Evolutionary conservation across 2,113 vertebrate genomes (phyloP).

Genomic region (Syrmaticus mikado): DNA sequence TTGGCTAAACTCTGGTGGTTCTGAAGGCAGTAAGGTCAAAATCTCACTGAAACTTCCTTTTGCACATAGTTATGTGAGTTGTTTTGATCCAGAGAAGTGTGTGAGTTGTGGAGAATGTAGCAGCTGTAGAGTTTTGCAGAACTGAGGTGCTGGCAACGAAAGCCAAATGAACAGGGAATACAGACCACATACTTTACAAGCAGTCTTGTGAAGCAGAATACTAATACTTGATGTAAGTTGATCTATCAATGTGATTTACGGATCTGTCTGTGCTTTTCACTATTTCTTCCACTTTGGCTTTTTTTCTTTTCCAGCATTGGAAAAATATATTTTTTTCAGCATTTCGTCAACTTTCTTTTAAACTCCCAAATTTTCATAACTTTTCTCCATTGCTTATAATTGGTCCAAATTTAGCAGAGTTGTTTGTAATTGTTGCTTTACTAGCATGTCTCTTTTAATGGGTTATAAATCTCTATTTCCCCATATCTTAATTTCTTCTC

Average conservation of each 20-base stretch:
- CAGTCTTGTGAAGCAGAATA: not conserved
- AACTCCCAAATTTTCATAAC: not conserved
- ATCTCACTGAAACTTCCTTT: not conserved
- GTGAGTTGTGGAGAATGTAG: not conserved
- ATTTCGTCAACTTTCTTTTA: not conserved
- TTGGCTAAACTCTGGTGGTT: not conserved
- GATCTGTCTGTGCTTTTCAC: not conserved
- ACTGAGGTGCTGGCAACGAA: not conserved
- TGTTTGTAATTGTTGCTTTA: not conserved
- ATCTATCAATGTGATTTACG: not conserved
- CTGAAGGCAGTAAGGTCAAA: not conserved
- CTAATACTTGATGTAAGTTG: not conserved
- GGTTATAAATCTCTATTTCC: not conserved
- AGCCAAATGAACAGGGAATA: not conserved
- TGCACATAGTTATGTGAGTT: not conserved
- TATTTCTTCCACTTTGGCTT: accelerated
- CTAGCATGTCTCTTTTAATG: not conserved
- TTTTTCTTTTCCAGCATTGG: not conserved
- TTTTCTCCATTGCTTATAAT: not conserved
- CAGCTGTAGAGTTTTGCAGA: too few relatives aligned
- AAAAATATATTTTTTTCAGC: not conserved
- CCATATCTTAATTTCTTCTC: not conserved
- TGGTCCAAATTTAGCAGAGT: not conserved
- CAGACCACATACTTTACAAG: not conserved
- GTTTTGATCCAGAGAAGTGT: not conserved